A percentile compares a stretch with the other conserved stretches of the same genome.
These are phyloP conservation scores for Masticophis lateralis DNA, from an alignment of 2,797 vertebrate genomes.

Conservation along the genomic window DNA sequence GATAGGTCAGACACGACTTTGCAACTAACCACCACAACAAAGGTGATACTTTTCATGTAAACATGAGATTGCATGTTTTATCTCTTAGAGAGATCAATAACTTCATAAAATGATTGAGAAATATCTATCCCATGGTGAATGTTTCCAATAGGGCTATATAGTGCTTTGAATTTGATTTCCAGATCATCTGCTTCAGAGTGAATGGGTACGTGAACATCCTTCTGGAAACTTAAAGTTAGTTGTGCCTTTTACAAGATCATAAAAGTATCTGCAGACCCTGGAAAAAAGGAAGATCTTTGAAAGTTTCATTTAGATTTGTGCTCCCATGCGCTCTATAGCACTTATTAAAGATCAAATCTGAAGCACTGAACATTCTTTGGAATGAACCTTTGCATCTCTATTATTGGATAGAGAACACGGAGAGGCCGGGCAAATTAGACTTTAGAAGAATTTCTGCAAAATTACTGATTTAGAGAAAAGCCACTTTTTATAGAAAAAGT, in stretches of 20 bases:
- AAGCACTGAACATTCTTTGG: neutral
- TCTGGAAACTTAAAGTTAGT: neutral
- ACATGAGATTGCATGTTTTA: neutral
- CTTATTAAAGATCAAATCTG: neutral
- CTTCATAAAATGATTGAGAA: neutral
- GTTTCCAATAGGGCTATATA: neutral
- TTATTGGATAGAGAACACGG: neutral
- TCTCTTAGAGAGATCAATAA: neutral
- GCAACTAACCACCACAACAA: no score
- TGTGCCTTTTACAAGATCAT: neutral
- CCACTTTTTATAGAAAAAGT: neutral
- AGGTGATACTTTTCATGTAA: neutral
- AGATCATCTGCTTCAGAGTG: neutral
- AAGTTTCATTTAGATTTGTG: neutral
- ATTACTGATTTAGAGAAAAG: neutral
- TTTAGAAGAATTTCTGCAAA: neutral
- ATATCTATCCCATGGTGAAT: neutral
- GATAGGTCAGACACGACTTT: no score
- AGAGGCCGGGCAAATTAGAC: no score
- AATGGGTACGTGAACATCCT: neutral
- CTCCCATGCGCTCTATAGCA: neutral
- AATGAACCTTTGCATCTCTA: neutral
- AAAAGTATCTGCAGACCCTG: neutral
- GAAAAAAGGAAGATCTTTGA: neutral
- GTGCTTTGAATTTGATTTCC: neutral